These are phyloP conservation scores for Yponomeuta sedellus DNA, from an alignment of 2,888 invertebrate species.

Conservation along the genomic window DNA sequence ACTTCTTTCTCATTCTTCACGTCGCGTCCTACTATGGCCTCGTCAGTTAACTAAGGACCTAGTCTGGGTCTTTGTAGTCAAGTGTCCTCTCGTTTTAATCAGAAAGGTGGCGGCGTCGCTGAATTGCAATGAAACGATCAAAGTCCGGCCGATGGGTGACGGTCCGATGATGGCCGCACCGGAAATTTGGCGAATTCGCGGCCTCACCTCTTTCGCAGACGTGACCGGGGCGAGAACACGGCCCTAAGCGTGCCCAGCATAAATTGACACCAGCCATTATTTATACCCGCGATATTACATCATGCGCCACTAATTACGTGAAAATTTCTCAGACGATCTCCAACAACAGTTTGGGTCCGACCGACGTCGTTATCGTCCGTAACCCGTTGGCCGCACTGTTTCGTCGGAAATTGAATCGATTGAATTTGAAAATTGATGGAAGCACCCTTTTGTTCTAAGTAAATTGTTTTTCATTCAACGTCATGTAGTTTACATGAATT, in stretches of 20 bases:
- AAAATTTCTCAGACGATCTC: background rate
- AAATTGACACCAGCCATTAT: constrained; percentile 19
- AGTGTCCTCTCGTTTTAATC: background rate
- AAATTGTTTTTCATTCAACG: background rate
- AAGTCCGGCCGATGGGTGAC: constrained; percentile 33
- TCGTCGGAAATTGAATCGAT: background rate
- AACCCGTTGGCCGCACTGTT: background rate
- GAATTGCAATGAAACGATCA: constrained; percentile 47
- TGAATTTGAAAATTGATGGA: background rate
- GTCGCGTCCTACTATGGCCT: background rate
- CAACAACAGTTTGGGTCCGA: background rate
- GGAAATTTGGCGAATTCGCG: constrained; percentile 56
- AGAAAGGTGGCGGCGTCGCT: background rate
- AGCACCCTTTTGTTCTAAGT: background rate
- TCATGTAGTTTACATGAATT: background rate
- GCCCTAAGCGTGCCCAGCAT: constrained; percentile 44
- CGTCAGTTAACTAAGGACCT: background rate
- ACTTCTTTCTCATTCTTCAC: background rate
- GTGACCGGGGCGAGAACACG: constrained; percentile 21
- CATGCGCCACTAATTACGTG: background rate
- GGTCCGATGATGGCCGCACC: constrained; percentile 49
- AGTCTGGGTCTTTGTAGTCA: background rate
- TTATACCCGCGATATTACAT: background rate
- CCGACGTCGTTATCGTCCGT: background rate
- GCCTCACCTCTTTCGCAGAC: constrained; percentile 48